Percentiles rank a stretch among this genome's conserved stretches.
Evolutionary conservation across 1,140 invertebrate genomes (phyloP).

Genomic region (Panulirus ornatus): DNA sequence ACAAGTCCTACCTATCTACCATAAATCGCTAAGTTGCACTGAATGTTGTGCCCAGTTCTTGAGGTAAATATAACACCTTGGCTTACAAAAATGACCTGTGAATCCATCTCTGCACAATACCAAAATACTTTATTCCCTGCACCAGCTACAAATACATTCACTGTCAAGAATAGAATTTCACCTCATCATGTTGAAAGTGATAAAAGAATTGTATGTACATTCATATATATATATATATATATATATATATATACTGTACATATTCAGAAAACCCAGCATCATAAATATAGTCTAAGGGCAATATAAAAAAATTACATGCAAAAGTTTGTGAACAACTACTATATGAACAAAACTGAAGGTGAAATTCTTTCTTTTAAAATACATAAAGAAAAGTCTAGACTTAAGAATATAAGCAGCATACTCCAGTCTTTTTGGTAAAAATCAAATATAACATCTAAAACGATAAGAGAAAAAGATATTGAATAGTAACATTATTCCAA

Average conservation of each 20-base stretch:
- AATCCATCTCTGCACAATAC: conserved; percentile 57
- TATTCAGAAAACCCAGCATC: too few relatives aligned
- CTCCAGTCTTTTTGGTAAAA: conserved; percentile 5
- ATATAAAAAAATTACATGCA: too few relatives aligned
- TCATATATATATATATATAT: too few relatives aligned
- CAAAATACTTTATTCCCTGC: conserved; percentile 68
- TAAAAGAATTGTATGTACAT: too few relatives aligned
- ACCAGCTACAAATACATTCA: conserved; percentile 63
- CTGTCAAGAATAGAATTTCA: conserved; percentile 49
- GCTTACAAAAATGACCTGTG: conserved; percentile 26
- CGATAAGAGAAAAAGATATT: background rate
- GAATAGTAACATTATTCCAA: too few relatives aligned
- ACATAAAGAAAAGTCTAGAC: conserved; percentile 35
- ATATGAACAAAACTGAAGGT: background rate
- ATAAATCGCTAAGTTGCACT: conserved; percentile 56
- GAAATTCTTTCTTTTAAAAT: conserved; percentile 48
- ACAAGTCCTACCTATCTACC: conserved; percentile 64
- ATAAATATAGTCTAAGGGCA: too few relatives aligned
- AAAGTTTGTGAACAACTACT: too few relatives aligned
- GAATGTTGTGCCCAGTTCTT: conserved; percentile 17
- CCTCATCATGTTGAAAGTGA: too few relatives aligned
- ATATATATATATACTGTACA: background rate
- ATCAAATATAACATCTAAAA: background rate
- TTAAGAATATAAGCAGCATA: conserved; percentile 25
- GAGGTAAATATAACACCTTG: conserved; percentile 17